Evolutionary conservation across 2,888 invertebrate species (phyloP), one percentile per base, ranked within the genome.

Genomic region (Cylindroiulus punctatus): DNA sequence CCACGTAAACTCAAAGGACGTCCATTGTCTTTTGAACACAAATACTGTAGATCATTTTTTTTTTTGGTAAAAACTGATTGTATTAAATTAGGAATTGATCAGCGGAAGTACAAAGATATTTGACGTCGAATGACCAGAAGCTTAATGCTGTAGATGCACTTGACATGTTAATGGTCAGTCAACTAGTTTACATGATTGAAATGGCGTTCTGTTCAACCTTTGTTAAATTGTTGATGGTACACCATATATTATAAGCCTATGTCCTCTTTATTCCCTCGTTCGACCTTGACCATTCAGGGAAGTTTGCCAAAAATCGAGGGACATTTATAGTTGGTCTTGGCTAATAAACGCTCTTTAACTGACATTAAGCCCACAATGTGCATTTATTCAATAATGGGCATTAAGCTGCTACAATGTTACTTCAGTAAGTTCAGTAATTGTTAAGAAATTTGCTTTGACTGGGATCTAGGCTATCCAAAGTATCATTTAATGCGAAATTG

Each of bases 271-370:
- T 32, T 30, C 30, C 30, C 26, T 76, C 17, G 30, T 32, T 76
- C 76, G 76, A 76, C 76, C 76, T 76, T 76, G 76, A 76, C 76
- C 76, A 76, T 76, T 76, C 76, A 76, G 76, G 76, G 76, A 76
- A 76, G 76, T 30, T 76, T 76, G 76, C 76, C 76, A 76, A 76
- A 76, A 76, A 76, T 14, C 36, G 76, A 76, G 76, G 30, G 30
- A 26, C 76, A 14, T 76, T 76, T 76, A 30, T 76, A 76, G 36
- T 36, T 76, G 76, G 76, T 2, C 30, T 26, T 76, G 14, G 30
- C 17, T 76, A 76, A 30, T 26, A 22, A 32, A 26, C 30, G 12
- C 22, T 65, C 65, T 26, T 65, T 65, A 65, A 14, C 17, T 76
- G 76, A 30, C 76, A 76, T 30, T 76, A 76, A 76, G 76, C 76